A percentile compares a stretch with the other conserved stretches of the same genome.
These are phyloP conservation scores for Silurus asotus DNA, from an alignment of 2,113 vertebrate genomes.

Conservation along the genomic window DNA sequence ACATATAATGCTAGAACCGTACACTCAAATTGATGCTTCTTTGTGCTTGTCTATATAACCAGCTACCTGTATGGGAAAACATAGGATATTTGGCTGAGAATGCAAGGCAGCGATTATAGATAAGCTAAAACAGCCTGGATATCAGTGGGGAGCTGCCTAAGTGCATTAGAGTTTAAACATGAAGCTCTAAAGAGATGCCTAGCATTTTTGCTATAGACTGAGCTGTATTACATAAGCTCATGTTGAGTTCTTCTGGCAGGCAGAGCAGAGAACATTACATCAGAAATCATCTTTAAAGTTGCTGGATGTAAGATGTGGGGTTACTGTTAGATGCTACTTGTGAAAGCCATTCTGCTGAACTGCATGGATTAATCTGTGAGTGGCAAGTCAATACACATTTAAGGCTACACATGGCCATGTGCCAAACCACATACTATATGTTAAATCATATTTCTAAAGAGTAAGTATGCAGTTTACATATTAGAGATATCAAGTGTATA, in stretches of 20 bases:
- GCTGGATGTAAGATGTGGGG: background rate
- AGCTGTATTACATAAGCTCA: background rate
- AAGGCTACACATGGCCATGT: background rate
- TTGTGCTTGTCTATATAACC: background rate
- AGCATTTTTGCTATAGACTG: slow-evolving; percentile 17
- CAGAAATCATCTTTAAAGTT: background rate
- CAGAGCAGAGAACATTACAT: background rate
- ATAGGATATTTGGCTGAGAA: background rate
- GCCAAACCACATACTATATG: background rate
- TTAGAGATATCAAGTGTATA: background rate
- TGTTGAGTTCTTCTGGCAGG: background rate
- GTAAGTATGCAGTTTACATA: background rate
- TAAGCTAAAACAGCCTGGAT: slow-evolving; percentile 5
- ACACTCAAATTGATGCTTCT: background rate
- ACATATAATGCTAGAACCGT: background rate
- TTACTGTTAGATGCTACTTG: background rate
- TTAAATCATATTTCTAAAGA: background rate
- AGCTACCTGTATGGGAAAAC: background rate
- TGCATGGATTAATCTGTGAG: background rate
- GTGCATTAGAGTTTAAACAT: slow-evolving; percentile 10
- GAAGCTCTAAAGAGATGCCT: slow-evolving; percentile 16
- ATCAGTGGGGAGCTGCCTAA: slow-evolving; percentile 15
- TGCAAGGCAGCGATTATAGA: slow-evolving; percentile 2
- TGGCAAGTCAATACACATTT: background rate
- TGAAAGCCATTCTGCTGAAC: background rate